Conservation (phyloP, 2,888 invertebrate genomes). For the Dynastes tityus region DNA sequence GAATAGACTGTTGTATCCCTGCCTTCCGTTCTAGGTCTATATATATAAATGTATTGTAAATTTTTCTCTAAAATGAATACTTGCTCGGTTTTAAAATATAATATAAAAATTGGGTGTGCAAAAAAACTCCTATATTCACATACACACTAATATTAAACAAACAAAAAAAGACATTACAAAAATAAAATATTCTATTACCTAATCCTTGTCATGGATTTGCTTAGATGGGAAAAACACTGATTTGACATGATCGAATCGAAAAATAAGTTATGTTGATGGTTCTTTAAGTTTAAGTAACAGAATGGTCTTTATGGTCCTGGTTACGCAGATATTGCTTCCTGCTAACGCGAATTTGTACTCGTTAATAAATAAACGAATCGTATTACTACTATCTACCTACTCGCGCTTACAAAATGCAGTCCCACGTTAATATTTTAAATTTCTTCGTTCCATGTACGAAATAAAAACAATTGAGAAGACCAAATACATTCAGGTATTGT, state of each 20-base stretch:
- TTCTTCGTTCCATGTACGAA: background rate
- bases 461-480: background rate
- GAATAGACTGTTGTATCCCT: background rate
- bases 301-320: background rate
- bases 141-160: constrained; percentile 8
- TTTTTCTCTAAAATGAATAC: constrained; percentile 7
- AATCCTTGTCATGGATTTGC: constrained; percentile 26
- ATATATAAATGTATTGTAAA: background rate
- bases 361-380: background rate
- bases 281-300: background rate
- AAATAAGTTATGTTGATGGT: constrained; percentile 1
- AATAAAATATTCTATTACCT: constrained; percentile 22
- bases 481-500: constrained; percentile 22
- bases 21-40: background rate
- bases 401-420: background rate
- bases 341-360: background rate
- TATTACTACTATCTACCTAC: background rate
- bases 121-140: background rate
- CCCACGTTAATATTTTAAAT: background rate
- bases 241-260: background rate
- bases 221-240: background rate
- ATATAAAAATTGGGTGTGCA: background rate
- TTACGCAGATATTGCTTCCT: background rate
- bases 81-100: constrained; percentile 16
- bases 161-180: constrained; percentile 24